phyloP scores from a whole-genome alignment of 2,888 invertebrate species.

The Agrenia bidenticulata region DNA sequence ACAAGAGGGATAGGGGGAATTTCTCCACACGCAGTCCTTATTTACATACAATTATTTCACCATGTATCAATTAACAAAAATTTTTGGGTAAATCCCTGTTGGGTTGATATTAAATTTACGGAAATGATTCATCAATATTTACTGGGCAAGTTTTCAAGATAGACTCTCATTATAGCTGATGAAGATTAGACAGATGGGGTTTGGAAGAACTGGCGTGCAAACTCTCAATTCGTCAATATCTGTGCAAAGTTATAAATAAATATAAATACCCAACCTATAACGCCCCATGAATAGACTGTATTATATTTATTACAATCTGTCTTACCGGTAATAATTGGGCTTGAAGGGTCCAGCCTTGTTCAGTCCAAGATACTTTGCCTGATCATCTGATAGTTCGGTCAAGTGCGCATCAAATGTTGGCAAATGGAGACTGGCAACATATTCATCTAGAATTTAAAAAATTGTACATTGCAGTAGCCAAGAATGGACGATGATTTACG shows the following conservation, averaged over 20 bases:
- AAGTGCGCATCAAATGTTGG: slow-evolving; percentile 97
- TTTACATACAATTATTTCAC: too few species aligned
- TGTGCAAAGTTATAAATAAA: slow-evolving; percentile 10
- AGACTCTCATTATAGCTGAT: not conserved
- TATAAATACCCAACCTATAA: not conserved
- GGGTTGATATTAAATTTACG: too few species aligned
- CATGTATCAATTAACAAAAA: too few species aligned
- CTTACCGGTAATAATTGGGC: slow-evolving; percentile 93
- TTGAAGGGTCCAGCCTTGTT: slow-evolving; percentile 94
- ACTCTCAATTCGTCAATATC: slow-evolving; percentile 23
- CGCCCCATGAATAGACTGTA: not conserved
- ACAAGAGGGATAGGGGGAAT: too few species aligned
- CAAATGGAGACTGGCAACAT: slow-evolving; percentile 94
- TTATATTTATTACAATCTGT: not conserved
- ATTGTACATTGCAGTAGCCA: too few species aligned
- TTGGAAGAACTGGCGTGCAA: slow-evolving; percentile 8
- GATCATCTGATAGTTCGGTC: slow-evolving; percentile 93
- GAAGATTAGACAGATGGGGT: not conserved
- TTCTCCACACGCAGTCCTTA: too few species aligned
- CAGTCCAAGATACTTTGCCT: slow-evolving; percentile 95
- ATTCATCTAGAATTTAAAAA: slow-evolving; percentile 72
- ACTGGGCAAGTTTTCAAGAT: too few species aligned
- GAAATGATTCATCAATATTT: too few species aligned
- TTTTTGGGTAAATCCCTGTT: too few species aligned
- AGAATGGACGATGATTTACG: too few species aligned